Conservation (phyloP, 1,140 invertebrate genomes). For the Teleopsis dalmanni region DNA sequence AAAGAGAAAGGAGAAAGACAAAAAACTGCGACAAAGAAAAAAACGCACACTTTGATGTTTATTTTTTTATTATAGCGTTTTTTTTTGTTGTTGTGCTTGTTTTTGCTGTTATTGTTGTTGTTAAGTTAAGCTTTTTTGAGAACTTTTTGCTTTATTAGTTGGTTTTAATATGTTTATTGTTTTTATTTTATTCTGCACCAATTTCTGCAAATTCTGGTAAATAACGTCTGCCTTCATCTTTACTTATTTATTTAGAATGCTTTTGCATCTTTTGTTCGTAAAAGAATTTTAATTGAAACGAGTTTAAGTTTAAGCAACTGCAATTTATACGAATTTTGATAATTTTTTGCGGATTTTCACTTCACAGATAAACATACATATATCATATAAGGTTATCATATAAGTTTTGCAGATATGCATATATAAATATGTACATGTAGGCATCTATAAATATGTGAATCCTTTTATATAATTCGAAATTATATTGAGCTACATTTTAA, state of each 20-base stretch:
- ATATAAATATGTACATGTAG: too few species aligned
- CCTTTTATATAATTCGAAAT: too few species aligned
- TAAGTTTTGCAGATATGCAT: too few species aligned
- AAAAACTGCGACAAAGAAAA: conserved; percentile 11
- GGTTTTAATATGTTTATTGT: background rate
- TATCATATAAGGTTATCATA: too few species aligned
- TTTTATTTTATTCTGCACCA: conserved; percentile 3
- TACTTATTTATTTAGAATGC: background rate
- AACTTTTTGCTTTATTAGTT: background rate
- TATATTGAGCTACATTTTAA: too few species aligned
- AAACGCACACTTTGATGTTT: conserved; percentile 12
- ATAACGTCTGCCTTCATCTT: too few species aligned
- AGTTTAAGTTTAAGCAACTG: conserved; percentile 6
- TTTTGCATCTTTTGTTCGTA: background rate
- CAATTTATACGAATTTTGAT: conserved; percentile 5
- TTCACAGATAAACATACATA: too few species aligned
- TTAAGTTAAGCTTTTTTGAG: background rate
- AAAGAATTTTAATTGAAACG: conserved; percentile 12
- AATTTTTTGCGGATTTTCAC: conserved; percentile 1
- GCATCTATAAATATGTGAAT: too few species aligned
- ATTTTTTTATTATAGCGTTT: background rate
- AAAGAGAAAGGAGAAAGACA: too few species aligned
- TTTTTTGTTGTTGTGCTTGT: conserved; percentile 1
- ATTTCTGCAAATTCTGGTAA: background rate
- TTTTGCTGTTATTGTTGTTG: background rate